Evolutionary conservation across 2,888 invertebrate species (phyloP).

Genomic region (Escarpia spicata): DNA sequence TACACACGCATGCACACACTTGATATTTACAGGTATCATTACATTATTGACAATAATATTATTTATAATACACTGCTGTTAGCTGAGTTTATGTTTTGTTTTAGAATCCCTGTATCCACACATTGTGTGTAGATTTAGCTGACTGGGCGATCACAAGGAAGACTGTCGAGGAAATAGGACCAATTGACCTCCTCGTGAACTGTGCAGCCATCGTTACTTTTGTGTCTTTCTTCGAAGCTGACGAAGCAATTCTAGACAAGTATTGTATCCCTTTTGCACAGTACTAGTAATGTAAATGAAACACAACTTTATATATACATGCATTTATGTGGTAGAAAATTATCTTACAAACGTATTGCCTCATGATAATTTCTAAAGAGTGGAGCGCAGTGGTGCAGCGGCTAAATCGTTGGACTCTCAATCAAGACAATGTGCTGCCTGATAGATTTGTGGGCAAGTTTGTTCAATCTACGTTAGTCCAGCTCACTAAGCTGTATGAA

Average conservation of each 20-base stretch:
- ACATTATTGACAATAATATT: too few species aligned
- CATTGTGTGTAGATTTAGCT: conserved; percentile 77
- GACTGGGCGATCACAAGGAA: conserved; percentile 80
- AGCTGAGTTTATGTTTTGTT: neutral
- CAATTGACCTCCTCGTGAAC: conserved; percentile 86
- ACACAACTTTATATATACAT: neutral
- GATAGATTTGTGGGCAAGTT: too few species aligned
- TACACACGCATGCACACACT: too few species aligned
- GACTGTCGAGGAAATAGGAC: conserved; percentile 73
- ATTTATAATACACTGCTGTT: too few species aligned
- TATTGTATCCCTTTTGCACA: neutral
- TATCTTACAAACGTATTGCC: neutral
- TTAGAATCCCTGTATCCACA: conserved; percentile 50
- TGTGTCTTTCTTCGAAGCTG: conserved; percentile 74
- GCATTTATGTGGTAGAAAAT: neutral
- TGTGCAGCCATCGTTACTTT: conserved; percentile 83
- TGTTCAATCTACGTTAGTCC: too few species aligned
- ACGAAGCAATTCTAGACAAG: neutral
- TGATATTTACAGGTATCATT: too few species aligned
- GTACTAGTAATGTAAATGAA: neutral
- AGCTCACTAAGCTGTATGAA: too few species aligned
- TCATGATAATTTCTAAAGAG: neutral
- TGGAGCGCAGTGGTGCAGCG: too few species aligned
- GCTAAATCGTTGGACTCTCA: too few species aligned
- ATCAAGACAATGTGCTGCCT: too few species aligned